Percentiles rank a stretch among this genome's conserved stretches.
phyloP scores from a whole-genome alignment of 2,797 vertebrate genomes.

The Buceros bicornis region DNA sequence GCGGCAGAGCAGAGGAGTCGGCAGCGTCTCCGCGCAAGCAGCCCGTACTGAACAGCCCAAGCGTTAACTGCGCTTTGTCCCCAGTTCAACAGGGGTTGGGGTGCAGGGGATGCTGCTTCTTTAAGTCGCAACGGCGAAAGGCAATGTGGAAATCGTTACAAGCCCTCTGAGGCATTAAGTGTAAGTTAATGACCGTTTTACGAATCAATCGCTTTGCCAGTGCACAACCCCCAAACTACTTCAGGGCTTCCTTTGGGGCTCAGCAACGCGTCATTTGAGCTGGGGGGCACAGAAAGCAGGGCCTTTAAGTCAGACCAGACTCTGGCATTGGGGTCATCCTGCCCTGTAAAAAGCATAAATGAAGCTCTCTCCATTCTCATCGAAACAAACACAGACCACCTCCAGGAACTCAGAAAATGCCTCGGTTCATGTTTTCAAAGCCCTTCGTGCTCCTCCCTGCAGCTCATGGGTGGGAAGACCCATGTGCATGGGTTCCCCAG shows the following conservation, averaged over 20 bases:
- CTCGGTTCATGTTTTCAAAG: accelerated
- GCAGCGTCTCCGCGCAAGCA: neutral
- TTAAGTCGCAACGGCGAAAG: neutral
- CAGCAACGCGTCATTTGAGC: neutral
- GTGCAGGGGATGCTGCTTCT: neutral
- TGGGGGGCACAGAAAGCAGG: accelerated
- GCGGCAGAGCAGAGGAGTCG: neutral
- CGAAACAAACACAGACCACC: neutral
- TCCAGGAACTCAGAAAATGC: neutral
- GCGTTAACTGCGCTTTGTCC: neutral
- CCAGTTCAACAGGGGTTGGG: neutral
- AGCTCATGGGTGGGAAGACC: accelerated
- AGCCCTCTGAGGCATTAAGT: neutral
- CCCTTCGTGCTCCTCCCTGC: neutral
- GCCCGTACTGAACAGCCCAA: neutral
- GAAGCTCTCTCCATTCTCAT: neutral
- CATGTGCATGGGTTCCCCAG: accelerated
- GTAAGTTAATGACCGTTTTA: neutral
- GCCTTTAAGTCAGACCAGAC: neutral
- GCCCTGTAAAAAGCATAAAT: neutral
- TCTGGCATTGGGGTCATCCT: neutral
- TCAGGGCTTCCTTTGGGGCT: neutral
- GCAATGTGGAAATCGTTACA: neutral
- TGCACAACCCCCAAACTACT: neutral
- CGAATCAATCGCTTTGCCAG: neutral